Evolutionary conservation across 2,888 invertebrate species (phyloP), one percentile per base, ranked within the genome.

Genomic region (Exephanes ischioxanthus): DNA sequence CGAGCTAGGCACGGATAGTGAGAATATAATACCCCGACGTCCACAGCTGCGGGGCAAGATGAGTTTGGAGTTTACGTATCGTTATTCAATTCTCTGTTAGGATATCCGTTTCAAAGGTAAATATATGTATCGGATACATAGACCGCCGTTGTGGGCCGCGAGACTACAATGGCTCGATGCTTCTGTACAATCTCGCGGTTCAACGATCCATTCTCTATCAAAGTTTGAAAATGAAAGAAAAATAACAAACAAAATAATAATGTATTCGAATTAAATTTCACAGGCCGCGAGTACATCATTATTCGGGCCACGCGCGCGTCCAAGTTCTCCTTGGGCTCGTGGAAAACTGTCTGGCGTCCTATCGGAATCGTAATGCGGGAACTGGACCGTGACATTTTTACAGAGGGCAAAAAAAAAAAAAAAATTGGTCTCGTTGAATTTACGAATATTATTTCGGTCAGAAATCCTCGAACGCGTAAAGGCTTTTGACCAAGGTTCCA

Each of bases 101-200:
- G 41, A 61, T 73, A 41, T 63, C 58, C 30, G 73, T 30, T 58
- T 41, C 73, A 73, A 73, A 73, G 58, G 58, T n/a, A 73, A 73
- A 45, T 41, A 45, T 45, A 45, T 22, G 33, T 41, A 45, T 41
- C 19, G 58, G 16, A 63, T 30, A 63, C 30, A 6, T 63, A 16
- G 30, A 5, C 26, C 16, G 30, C 7, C 33, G 7, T 1, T 33
- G 30, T 26, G 41, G 22, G 9, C 16, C 6, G 16, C 16, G 58
- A 16, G 41, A 53, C 30, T 63, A 41, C 58, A 41, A 71, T 41
- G 7, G 58, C 45, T 37, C 73, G 26, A 45, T 45, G 72, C 73
- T 55, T 14, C 53, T 9, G 53, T 58, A 61, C 16, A 41, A 45
- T 58, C 1, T 73, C 26, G 22, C 73, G 58, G 58, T 61, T 61